A percentile compares a stretch with the other conserved stretches of the same genome.
Evolutionary conservation across 2,888 invertebrate species (phyloP).

Genomic region (Taphrorychus bicolor): DNA sequence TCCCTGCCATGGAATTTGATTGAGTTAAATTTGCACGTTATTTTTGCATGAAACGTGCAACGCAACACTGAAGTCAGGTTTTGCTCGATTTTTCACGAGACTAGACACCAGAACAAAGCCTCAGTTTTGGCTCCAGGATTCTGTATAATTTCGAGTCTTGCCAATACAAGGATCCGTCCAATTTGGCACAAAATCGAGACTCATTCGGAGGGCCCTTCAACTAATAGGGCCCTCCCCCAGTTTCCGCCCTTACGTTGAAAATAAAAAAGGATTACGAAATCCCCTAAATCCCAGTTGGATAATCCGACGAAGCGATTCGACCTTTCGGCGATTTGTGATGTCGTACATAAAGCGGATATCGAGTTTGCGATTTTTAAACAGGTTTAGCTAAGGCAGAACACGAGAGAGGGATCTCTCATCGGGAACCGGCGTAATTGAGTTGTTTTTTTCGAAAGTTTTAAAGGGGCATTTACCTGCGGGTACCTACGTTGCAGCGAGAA

Average conservation of each 20-base stretch:
- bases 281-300: conserved; percentile 33
- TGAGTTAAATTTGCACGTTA: conserved; percentile 9
- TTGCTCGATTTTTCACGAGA: background rate
- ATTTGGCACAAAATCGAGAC: conserved; percentile 29
- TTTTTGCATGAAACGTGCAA: background rate
- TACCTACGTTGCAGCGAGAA: background rate
- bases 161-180: conserved; percentile 19
- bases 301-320: conserved; percentile 33
- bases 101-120: background rate
- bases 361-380: conserved; percentile 34
- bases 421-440: background rate
- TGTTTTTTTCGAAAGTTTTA: background rate
- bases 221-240: conserved; percentile 26
- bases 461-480: conserved; percentile 2
- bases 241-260: conserved; percentile 36
- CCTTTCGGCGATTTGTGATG: conserved; percentile 37
- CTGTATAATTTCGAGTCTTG: background rate
- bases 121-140: background rate
- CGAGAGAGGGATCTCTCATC: background rate
- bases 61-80: background rate
- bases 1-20: background rate
- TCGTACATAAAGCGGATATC: conserved; percentile 27
- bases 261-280: conserved; percentile 38
- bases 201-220: conserved; percentile 19
- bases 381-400: background rate